These are phyloP conservation scores for Florisuga fusca DNA, from an alignment of 2,797 vertebrate genomes.

Conservation along the genomic window DNA sequence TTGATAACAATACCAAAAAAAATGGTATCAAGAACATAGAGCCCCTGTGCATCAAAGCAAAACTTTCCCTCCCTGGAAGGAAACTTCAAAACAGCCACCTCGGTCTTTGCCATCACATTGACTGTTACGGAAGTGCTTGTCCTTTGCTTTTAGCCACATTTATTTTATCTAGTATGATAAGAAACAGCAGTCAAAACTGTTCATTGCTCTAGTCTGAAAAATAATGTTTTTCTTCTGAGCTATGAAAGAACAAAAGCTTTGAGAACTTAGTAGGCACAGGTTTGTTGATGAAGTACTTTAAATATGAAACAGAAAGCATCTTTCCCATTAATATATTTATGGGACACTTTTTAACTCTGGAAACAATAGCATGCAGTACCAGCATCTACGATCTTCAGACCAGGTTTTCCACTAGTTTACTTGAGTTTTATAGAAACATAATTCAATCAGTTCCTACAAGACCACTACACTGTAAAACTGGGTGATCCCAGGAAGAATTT, in stretches of 20 bases:
- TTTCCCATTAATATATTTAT: not conserved
- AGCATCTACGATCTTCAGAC: not conserved
- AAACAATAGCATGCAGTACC: not conserved
- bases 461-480: not conserved
- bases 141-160: slow-evolving; percentile 1
- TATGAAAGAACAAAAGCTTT: not conserved
- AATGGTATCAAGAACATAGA: not conserved
- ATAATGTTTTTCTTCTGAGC: not conserved
- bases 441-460: not conserved
- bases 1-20: not conserved
- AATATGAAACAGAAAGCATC: not conserved
- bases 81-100: not conserved
- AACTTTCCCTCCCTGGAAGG: not conserved
- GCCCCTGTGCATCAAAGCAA: not conserved
- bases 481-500: not conserved
- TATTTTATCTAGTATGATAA: not conserved
- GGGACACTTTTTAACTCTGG: not conserved
- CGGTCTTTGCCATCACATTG: not conserved
- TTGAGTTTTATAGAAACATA: not conserved
- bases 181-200: slow-evolving; percentile 38
- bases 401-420: not conserved
- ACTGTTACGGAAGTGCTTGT: not conserved
- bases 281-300: not conserved
- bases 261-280: not conserved
- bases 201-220: slow-evolving; percentile 17